Evolutionary conservation across 2,113 vertebrate species (phyloP), one percentile per base, ranked within the genome.

Genomic region (Oncorhynchus mykiss): DNA sequence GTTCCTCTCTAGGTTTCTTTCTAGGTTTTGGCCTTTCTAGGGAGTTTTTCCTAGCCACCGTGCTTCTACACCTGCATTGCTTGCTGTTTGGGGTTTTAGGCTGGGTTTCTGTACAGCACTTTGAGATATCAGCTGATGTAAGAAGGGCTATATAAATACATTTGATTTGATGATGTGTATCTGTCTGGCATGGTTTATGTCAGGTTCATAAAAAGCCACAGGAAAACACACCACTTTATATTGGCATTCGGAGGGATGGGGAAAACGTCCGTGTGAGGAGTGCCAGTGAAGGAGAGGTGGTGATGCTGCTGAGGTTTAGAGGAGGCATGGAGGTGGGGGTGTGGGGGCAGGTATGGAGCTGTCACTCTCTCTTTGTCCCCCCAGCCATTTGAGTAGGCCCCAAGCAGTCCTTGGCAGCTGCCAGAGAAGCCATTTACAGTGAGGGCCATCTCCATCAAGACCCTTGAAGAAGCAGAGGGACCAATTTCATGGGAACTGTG

Each of bases 401-500:
- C 83, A 31, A 68, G 71, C 78, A 79, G 74, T 81, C 72, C 70
- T 71, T 87, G 85, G 80, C 81, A 85, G 77, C 75, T 85, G 74
- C 69, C 72, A 69, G 72, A 74, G 78, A 84, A 81, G 73, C 79
- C 80, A 82, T 86, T 86, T 84, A 85, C 85, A 86, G 88, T 80
- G 78, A 71, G 81, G 70, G 74, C 79, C 31, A 76, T 75, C 75
- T 73, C 77, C 67, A 11, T 62, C 72, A 71, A 76, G 71, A 77
- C 71, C 71, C 77, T 69, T 57, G 62, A 81, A 48, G n/a, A 14
- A 45, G 3, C 69, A 78, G 72, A 84, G 79, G 80, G 71, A 59
- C 73, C 75, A 73, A 84, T 88, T 91, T 91, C 88, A 91, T 92
- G 90, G 89, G 90, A 93, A 90, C 85, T 79, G 80, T 81, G 73